Evolutionary conservation across 2,888 invertebrate genomes (phyloP), one percentile per base, ranked within the genome.

Genomic region (Sminthurinus aureus): DNA sequence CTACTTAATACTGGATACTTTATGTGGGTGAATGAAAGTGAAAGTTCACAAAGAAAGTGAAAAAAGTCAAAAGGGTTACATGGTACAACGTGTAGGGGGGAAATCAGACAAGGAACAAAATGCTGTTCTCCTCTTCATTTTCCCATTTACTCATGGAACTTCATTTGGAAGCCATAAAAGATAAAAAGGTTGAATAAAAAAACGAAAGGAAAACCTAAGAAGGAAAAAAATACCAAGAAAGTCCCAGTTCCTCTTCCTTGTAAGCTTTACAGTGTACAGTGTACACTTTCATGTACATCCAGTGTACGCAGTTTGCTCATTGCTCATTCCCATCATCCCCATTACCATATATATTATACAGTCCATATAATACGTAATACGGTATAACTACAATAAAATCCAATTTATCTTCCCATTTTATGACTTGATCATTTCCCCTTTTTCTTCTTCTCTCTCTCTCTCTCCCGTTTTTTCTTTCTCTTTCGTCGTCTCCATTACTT

Each of bases 331-430:
- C 69, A 38, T 38, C 38, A 38, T 38, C 38, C 38, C 58, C 58
- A 58, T 58, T 58, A 58, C 58, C 58, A 58, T 58, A 58, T 73
- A 78, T 79, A 81, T 83, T 77, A 83, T 83, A 82, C 76, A 50
- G 58, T 74, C 80, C 12, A 13, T 71, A 71, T 71, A 66, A 20
- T 69, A 69, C 69, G 12, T 69, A n/a, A 20, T 69, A 12, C 26
- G 22, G 26, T 38, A 58, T 58, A 58, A 58, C 58, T 58, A 58
- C 58, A 85, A 85, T 85, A 85, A 83, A 85, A 83, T 78, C 77
- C 85, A 85, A 85, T 85, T 85, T 85, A 85, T 85, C 82, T 79
- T 26, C 64, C 58, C 82, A 84, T 81, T 85, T 85, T 85, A 85
- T 82, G 84, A 84, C 84, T 85, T 85, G 85, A 85, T 85, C 85